phyloP scores from a whole-genome alignment of 2,797 vertebrate species.

The Alosa sapidissima region DNA sequence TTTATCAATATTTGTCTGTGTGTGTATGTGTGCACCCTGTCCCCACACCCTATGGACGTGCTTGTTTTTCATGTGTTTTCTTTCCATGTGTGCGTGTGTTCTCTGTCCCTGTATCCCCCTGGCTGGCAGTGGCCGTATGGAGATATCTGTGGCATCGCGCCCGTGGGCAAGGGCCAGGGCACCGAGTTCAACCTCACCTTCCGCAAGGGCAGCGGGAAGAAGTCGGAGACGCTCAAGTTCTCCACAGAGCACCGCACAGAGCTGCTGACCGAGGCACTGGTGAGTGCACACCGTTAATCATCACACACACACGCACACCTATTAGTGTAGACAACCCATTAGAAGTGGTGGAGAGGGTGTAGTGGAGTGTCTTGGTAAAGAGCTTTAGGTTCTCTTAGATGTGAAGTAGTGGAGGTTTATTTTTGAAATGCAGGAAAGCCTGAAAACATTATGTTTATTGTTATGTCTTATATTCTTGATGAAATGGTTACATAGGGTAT shows the following conservation, averaged over 20 bases:
- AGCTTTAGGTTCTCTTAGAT: background rate
- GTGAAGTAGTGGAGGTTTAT: background rate
- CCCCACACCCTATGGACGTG: background rate
- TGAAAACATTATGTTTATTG: background rate
- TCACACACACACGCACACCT: background rate
- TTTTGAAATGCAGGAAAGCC: background rate
- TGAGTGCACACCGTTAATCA: conserved; percentile 64
- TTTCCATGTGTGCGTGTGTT: background rate
- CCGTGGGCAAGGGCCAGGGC: conserved; percentile 96
- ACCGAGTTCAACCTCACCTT: conserved; percentile 98
- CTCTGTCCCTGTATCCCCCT: conserved; percentile 21
- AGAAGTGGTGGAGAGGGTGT: background rate
- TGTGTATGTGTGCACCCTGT: background rate
- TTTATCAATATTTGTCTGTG: background rate
- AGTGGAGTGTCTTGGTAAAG: background rate
- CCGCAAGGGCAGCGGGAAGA: conserved; percentile 94
- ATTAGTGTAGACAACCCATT: background rate
- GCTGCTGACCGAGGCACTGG: conserved; percentile 96
- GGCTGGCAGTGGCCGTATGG: conserved; percentile 93
- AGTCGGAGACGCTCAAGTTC: conserved; percentile 98
- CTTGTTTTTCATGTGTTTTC: background rate
- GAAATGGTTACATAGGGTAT: background rate
- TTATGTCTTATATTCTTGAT: background rate
- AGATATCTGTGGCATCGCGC: conserved; percentile 94
- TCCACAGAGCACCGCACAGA: conserved; percentile 98